Conservation (phyloP, 2,113 vertebrate genomes). For the Morone saxatilis region DNA sequence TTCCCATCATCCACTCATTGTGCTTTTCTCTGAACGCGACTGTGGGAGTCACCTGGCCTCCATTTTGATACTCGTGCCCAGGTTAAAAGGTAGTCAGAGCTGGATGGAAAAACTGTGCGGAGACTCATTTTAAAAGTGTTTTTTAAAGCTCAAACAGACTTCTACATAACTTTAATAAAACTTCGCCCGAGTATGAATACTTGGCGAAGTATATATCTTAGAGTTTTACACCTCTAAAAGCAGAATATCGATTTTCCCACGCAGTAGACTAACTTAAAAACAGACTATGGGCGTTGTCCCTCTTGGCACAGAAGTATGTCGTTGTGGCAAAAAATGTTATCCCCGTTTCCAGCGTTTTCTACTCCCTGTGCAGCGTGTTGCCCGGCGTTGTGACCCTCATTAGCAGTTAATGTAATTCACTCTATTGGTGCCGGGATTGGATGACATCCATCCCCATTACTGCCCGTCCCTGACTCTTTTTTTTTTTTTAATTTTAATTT, state of each 20-base stretch:
- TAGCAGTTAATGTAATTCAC: constrained; percentile 53
- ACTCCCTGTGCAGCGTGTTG: not conserved
- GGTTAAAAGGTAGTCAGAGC: constrained; percentile 14
- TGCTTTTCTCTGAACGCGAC: not conserved
- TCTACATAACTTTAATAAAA: not conserved
- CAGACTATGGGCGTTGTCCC: constrained; percentile 74
- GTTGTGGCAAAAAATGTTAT: constrained; percentile 56
- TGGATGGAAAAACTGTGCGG: not conserved
- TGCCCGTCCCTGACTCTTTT: not conserved
- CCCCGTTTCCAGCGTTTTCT: constrained; percentile 33
- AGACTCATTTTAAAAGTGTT: not conserved
- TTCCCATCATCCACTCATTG: not conserved
- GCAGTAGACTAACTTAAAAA: constrained; percentile 18
- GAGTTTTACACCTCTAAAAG: not conserved
- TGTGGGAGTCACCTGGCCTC: constrained; percentile 58
- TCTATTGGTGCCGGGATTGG: not conserved
- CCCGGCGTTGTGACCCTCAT: constrained; percentile 49
- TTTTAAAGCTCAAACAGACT: not conserved
- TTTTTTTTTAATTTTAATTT: not conserved
- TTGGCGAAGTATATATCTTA: not conserved
- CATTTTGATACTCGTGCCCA: constrained; percentile 61
- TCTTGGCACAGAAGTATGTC: constrained; percentile 47
- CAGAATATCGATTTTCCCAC: not conserved
- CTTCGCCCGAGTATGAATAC: fast-evolving
- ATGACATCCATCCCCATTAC: not conserved